Evolutionary conservation across 2,888 invertebrate genomes (phyloP), one percentile per base, ranked within the genome.

Genomic region (Drosophila leonis): DNA sequence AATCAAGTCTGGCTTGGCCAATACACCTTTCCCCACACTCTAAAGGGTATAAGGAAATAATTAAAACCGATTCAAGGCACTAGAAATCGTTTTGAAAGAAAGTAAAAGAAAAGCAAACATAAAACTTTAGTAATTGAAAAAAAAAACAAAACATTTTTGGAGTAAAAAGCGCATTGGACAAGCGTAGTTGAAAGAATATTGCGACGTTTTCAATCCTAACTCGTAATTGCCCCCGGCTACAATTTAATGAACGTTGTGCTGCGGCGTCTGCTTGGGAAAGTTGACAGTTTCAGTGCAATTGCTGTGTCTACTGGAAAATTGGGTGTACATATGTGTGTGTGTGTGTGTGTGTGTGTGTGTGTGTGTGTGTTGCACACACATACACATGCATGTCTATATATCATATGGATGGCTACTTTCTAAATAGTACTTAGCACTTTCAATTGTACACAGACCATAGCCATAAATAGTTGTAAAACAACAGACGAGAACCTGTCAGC

Each of bases 361-460:
- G 35, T 51, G 27, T 51, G 37, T 29, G 33, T 24, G 24, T 24
- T n/a, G n/a, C n/a, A n/a, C n/a, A n/a, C 27, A 27, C 18, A n/a
- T 27, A 46, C 27, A 61, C 12, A 18, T 18, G 12, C 9, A 4
- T 44, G 27, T 27, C 33, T 44, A 41, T 8, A 27, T 4, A 49
- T 15, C 10, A 41, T 12, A 37, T 54, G 57, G 82, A 54, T 41
- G 59, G 70, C 83, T 71, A 79, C 84, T 85, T 85, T 85, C 90
- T 90, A 85, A 90, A 84, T 88, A 88, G 84, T 85, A 85, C 84
- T 85, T 88, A 84, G 90, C 84, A 85, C 84, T 85, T 85, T 85
- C 84, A 85, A 85, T 85, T 90, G 80, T 68, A 35, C 41, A 57
- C 3, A 12, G 48, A 65, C 42, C 52, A 1, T 24, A 10, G 55